Evolutionary conservation across 1,140 invertebrate genomes (phyloP), one percentile per base, ranked within the genome.

Genomic region (Sminthurides bifidus): DNA sequence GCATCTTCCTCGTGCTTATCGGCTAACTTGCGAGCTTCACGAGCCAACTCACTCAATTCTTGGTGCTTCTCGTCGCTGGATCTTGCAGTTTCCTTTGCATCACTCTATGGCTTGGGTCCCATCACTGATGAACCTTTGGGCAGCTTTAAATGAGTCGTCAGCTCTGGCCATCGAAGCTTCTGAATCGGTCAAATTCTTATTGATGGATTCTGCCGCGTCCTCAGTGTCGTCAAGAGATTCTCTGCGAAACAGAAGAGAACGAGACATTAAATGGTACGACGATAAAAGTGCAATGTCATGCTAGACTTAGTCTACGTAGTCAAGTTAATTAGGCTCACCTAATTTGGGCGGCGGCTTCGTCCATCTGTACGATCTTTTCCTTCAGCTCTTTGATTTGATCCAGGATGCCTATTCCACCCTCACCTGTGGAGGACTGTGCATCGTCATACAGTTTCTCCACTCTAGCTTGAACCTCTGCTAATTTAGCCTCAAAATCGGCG

Each of bases 1-100:
- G 88, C 87, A 65, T 90, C 81, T 2, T 81, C 78, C 44, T 76
- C 76, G 67, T 82, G 80, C 72, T 80, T 74, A 61, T 92, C 84
- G 1, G 88, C 87, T 2, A 86, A 66, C 14, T 78, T 69, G 21
- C 91, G 76, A 3, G 92, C 88, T 68, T 92, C 82, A 54, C 87
- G 79, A 0, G 92, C 89, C 41, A 94, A 87, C 15, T 81, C 76
- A 1, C 90, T 90, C 85, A 96, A 94, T 64, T 87, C 81, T 23
- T 85, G 77, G 17, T 87, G 93, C 67, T 93, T 87, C 61, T 90
- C 83, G 5, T 91, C 92, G 69, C 90, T 88, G 70, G 88, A 80
- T 40, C 81, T 78, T 0, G 90, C 87, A 37, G 87, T 80, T 63
- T 85, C 81, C 66, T 81, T 77, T 0, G 92, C 92, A n/a, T 64